Percentiles rank a stretch among this genome's conserved stretches.
phyloP scores from a whole-genome alignment of 2,888 invertebrate genomes.

The Cephus pygmeus region DNA sequence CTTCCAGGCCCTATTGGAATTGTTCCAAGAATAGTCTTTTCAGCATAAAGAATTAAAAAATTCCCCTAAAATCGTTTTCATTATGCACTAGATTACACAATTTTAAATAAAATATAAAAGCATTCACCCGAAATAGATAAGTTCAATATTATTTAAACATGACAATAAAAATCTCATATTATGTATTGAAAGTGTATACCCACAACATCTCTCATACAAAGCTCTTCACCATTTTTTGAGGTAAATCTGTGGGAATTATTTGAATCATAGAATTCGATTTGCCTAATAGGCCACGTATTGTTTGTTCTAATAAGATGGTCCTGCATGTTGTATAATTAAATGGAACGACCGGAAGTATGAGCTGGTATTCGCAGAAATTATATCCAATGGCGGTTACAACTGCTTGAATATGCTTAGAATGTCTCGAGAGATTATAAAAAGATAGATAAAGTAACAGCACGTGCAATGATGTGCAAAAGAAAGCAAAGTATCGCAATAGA shows the following conservation, averaged over 20 bases:
- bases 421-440: neutral
- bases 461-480: neutral
- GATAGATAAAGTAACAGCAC: neutral
- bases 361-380: neutral
- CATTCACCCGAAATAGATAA: too few relatives aligned
- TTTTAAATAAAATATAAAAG: neutral
- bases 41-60: neutral
- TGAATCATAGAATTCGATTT: neutral
- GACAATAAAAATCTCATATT: neutral
- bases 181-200: neutral
- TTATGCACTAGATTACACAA: neutral
- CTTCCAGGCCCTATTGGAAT: neutral
- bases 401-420: too few relatives aligned
- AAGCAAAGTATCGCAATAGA: neutral
- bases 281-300: neutral
- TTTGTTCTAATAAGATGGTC: neutral
- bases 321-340: neutral
- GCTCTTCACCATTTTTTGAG: neutral
- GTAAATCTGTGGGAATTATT: neutral
- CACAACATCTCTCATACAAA: neutral
- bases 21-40: neutral
- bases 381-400: neutral
- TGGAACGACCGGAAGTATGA: neutral
- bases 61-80: neutral
- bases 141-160: neutral